Evolutionary conservation across 2,797 vertebrate species (phyloP), one percentile per base, ranked within the genome.

Genomic region (Myotis daubentonii): DNA sequence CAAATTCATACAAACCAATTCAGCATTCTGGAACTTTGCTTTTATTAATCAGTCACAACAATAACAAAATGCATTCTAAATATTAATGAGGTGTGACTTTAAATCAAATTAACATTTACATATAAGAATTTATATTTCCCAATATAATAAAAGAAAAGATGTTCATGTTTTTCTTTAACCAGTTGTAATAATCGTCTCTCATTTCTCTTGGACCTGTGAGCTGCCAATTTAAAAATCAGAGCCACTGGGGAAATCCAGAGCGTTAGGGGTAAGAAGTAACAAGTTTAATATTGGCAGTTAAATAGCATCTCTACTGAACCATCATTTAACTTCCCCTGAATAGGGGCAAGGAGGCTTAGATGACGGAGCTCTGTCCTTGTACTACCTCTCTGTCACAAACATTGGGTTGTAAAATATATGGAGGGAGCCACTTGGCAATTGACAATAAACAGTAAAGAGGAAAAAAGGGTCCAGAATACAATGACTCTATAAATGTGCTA

Each of bases 41-140:
- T 92, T 60, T 30, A 94, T 93, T 80, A 89, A 53, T 57, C 20
- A 89, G 51, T 28, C 44, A 92, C 36, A 70, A 65, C 5, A 78
- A 83, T 83, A 81, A 81, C 75, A 53, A 74, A 92, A 81, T 5
- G 57, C 20, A 93, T 38, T 80, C 75, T 90, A 90, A 92, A 71
- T 91, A 89, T 81, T 60, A 76, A 75, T 76, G 41, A 91, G 22
- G 84, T 78, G 9, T 49, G 81, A 74, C 89, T 87, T 94, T n/a
- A 97, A 90, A 60, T n/a, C 65, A 93, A 96, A 70, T 94, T 91
- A 89, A 65, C 19, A 79, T 41, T 92, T 95, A 51, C 25, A 51
- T 30, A 28, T 3, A 51, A 87, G 47, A 87, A 89, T 71, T 75
- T 93, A 36, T 57, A 88, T 33, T 66, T 91, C n/a, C n/a, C 38